Base-by-base conservation (phyloP, 1,140 invertebrate species). In the Pachyrhynchus sulphureomaculatus region DNA sequence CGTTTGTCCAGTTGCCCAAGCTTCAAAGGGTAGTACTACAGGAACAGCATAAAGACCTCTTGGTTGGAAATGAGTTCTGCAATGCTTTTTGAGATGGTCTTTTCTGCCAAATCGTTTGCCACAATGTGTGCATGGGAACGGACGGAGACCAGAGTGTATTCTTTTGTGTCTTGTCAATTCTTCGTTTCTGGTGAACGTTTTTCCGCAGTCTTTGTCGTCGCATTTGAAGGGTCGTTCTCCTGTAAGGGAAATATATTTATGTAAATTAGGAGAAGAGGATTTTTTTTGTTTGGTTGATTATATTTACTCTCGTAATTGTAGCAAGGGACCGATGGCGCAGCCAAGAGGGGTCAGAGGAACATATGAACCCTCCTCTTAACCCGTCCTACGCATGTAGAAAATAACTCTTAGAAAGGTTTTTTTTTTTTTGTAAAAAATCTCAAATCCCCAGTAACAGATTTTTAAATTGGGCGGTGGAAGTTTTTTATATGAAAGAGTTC, bases 131-230 rank as follows among this genome's bases (percentile, higher is more conserved):
- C 93, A 96, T 0, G 86, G 82, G 72, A 88, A 93, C 0, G 92
- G 92, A 6, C 90, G 81, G 0, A 91, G 76, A 1, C 90, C 91
- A 0, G 90, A 90, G 75, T 97, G 94, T 47, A 96, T 97, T 52
- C 92, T 82, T 66, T 91, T 90, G 76, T 97, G 94, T 18, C 93
- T 81, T 0, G 93, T 96, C 34, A 96, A 76, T 73, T 97, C 93
- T 77, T 96, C 93, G 75, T 96, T 97, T 60, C 93, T 82, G 0
- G 93, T 95, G 71, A 97, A 97, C 0, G 88, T 88, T 75, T 95
- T 95, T 0, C 88, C 89, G 70, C 94, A 96, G 39, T 85, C 85
- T 37, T 87, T 84, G 23, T 86, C 83, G 39, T 93, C 89, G 73
- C 93, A 96, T 65, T 88, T 87, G 75, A 89, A 95, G 0, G 93